Percentiles rank a stretch among this genome's conserved stretches.
Conservation (phyloP, 2,113 vertebrate species). For the Hippocampus mohnikei region DNA sequence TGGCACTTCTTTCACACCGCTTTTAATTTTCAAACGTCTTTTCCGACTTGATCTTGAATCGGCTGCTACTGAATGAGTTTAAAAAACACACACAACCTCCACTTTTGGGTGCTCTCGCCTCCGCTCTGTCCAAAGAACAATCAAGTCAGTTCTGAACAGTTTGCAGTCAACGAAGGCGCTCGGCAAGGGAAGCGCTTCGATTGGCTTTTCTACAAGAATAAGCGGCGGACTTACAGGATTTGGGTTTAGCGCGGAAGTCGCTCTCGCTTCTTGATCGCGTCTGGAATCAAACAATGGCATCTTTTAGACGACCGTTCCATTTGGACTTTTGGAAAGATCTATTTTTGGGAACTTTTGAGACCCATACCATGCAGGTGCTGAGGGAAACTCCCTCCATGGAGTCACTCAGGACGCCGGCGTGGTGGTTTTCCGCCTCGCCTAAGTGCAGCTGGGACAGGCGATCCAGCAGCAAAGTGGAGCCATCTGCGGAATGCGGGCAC, state of each 20-base stretch:
- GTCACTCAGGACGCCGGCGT: conserved; percentile 14
- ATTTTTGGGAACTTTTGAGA: too few relatives aligned
- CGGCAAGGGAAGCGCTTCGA: too few relatives aligned
- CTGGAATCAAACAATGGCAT: conserved; percentile 33
- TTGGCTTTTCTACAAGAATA: neutral
- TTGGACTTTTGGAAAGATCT: too few relatives aligned
- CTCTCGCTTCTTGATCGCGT: conserved; percentile 45
- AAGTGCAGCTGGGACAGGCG: conserved; percentile 48
- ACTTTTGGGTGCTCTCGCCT: neutral
- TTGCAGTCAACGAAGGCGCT: too few relatives aligned
- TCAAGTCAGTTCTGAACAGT: too few relatives aligned
- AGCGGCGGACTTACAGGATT: conserved; percentile 68
- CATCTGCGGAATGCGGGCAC: conserved; percentile 22
- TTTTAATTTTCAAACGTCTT: too few relatives aligned
- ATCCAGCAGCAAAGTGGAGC: conserved; percentile 57
- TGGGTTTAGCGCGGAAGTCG: conserved; percentile 58
- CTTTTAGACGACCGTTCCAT: neutral
- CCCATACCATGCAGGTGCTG: conserved; percentile 37
- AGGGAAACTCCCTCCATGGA: conserved; percentile 16
- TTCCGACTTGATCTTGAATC: too few relatives aligned
- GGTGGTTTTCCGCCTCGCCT: conserved; percentile 25
- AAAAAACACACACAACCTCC: too few relatives aligned
- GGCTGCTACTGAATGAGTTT: too few relatives aligned
- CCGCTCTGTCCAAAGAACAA: too few relatives aligned
- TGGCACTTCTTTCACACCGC: too few relatives aligned